Base-by-base conservation (phyloP, 2,888 invertebrate species). In the Omphaloscelis lunosa region DNA sequence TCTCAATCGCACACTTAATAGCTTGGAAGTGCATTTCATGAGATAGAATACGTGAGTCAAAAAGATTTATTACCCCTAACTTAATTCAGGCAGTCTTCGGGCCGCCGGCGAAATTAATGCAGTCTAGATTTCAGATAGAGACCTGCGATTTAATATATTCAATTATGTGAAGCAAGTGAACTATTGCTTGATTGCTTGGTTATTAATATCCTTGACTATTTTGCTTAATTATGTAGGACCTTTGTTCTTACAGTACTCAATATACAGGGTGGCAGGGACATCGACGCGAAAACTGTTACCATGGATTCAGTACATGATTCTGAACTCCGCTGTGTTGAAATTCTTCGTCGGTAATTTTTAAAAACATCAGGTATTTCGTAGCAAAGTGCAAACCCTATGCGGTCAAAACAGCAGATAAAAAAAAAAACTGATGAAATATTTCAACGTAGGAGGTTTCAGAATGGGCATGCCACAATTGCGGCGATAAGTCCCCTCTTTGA, bases 31-130 rank as follows among this genome's bases (percentile, higher is more conserved):
- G 93, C 93, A 93, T 93, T 93, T 89, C 91, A 90, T 88, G 90
- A 92, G 92, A 92, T 92, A 92, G 93, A 93, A 93, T 92, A 93
- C 92, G 92, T 91, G 92, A 89, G 91, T 92, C 90, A 90, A 92
- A 92, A 92, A 92, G 92, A 94, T 93, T 94, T 93, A 94, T 93
- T 86, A 85, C 87, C 81, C 77, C 86, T 83, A 90, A 91, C 89
- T 92, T 93, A 93, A 93, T 92, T 93, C 92, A 89, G 85, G 87
- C 89, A 90, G 90, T 88, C 89, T 90, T 90, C 89, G 89, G 90
- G 90, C 91, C 87, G 87, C 89, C 86, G 87, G 78, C 79, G 86
- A 90, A 91, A 92, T 91, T 93, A 92, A 92, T 91, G 91, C 87
- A 90, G 90, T 89, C 86, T 83, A 89, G 88, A 86, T 90, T 74